These are phyloP conservation scores for Tenrec ecaudatus DNA, from an alignment of 2,113 vertebrate species.

Conservation along the genomic window DNA sequence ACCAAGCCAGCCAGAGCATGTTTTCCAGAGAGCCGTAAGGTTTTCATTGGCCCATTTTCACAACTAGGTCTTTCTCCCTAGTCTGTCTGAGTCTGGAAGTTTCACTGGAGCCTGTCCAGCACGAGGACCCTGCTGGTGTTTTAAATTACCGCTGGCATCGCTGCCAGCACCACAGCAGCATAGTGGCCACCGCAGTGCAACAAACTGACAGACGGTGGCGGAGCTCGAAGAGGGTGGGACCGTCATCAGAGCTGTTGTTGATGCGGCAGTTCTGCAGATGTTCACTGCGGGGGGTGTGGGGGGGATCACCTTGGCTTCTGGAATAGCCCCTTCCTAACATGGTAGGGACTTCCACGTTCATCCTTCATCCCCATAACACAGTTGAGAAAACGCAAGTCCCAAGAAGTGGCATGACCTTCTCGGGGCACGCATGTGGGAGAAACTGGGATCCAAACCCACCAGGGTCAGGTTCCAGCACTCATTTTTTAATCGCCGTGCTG, in stretches of 20 bases:
- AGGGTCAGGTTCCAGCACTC: slow-evolving; percentile 34
- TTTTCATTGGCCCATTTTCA: neutral
- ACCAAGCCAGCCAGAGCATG: neutral
- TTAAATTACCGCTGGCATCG: neutral
- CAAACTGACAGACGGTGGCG: neutral
- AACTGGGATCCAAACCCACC: slow-evolving; percentile 20
- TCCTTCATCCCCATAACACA: slow-evolving; percentile 24
- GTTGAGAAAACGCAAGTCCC: slow-evolving; percentile 24
- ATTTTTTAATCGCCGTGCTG: neutral
- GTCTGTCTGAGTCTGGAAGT: neutral
- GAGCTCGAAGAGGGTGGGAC: neutral
- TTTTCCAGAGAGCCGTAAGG: neutral
- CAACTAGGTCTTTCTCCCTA: neutral
- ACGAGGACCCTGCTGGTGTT: neutral
- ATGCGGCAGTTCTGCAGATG: neutral
- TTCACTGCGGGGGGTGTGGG: neutral
- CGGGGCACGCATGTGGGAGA: slow-evolving; percentile 6
- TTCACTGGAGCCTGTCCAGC: neutral
- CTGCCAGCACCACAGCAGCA: neutral
- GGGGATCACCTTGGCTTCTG: slow-evolving; percentile 23
- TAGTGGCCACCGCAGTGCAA: neutral
- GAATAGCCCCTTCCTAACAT: neutral
- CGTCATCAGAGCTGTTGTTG: neutral
- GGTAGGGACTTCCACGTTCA: neutral
- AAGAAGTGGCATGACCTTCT: slow-evolving; percentile 31